Conservation (phyloP, 2,797 vertebrate species). For the Coluber constrictor region DNA sequence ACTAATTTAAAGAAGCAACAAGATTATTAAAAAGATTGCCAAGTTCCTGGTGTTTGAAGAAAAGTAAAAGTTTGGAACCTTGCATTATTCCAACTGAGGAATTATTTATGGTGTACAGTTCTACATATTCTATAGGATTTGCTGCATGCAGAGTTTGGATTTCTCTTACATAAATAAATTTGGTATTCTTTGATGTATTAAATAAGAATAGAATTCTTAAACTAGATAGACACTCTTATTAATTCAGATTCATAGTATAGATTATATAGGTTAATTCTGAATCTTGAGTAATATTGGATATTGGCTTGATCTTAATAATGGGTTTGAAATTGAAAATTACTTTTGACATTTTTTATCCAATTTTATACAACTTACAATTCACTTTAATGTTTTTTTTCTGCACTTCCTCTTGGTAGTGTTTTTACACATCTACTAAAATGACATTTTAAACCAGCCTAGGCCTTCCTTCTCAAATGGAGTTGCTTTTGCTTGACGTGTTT, state of each 20-base stretch:
- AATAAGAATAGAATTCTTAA: not conserved
- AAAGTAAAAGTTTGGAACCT: not conserved
- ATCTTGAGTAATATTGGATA: not conserved
- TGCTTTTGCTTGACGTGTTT: not conserved
- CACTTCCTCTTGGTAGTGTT: too few relatives aligned
- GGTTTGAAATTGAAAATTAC: not conserved
- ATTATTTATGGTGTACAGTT: not conserved
- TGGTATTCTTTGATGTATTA: not conserved
- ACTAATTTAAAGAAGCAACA: not conserved
- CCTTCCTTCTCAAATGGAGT: not conserved
- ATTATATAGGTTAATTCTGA: not conserved
- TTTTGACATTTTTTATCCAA: not conserved
- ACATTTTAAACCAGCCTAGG: not conserved
- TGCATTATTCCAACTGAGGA: not conserved
- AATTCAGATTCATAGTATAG: not conserved
- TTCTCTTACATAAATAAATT: not conserved
- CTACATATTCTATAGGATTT: not conserved
- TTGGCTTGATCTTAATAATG: not conserved
- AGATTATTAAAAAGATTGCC: not conserved
- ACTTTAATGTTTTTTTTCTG: not conserved
- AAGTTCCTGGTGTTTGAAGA: not conserved
- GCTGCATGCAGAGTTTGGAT: not conserved
- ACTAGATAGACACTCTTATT: not conserved
- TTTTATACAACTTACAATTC: not conserved
- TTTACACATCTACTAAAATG: not conserved